These are phyloP conservation scores for Drosophila trapezifrons DNA, from an alignment of 1,140 invertebrate genomes.

Conservation along the genomic window DNA sequence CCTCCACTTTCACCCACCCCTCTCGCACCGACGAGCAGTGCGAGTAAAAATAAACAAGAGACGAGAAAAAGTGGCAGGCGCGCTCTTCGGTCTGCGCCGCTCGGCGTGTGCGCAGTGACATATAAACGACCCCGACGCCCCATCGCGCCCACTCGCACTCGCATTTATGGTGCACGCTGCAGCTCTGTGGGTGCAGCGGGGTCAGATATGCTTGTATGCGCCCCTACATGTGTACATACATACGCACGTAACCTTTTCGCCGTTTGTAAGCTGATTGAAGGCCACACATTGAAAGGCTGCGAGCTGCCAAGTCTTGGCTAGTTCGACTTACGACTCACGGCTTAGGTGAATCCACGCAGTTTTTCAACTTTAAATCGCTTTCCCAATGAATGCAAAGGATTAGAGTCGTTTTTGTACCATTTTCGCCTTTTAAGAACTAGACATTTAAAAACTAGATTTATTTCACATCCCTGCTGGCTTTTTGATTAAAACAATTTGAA, in stretches of 20 bases:
- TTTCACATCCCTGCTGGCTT: too few species aligned
- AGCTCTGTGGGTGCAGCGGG: constrained; percentile 30
- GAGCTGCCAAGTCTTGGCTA: constrained; percentile 13
- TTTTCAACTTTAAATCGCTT: background rate
- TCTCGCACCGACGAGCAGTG: background rate
- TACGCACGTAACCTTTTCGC: constrained; percentile 18
- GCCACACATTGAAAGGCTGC: constrained; percentile 36
- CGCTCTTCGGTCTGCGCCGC: constrained; percentile 3
- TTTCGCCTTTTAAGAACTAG: background rate
- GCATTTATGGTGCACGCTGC: constrained; percentile 23
- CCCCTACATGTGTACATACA: constrained; percentile 20
- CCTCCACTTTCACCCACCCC: background rate
- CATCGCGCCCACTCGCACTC: constrained; percentile 11
- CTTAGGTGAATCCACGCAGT: background rate
- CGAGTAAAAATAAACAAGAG: constrained; percentile 22
- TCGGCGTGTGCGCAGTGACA: constrained; percentile 14
- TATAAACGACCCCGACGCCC: constrained; percentile 26
- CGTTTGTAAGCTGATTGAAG: constrained; percentile 47
- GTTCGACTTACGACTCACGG: background rate
- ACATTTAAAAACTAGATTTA: background rate
- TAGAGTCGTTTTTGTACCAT: background rate
- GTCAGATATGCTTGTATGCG: constrained; percentile 26
- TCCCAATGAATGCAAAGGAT: background rate
- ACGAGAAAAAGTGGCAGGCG: background rate
- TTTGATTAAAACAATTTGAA: background rate